Base-by-base conservation (phyloP, 2,113 vertebrate species). In the Balaenoptera acutorostrata region DNA sequence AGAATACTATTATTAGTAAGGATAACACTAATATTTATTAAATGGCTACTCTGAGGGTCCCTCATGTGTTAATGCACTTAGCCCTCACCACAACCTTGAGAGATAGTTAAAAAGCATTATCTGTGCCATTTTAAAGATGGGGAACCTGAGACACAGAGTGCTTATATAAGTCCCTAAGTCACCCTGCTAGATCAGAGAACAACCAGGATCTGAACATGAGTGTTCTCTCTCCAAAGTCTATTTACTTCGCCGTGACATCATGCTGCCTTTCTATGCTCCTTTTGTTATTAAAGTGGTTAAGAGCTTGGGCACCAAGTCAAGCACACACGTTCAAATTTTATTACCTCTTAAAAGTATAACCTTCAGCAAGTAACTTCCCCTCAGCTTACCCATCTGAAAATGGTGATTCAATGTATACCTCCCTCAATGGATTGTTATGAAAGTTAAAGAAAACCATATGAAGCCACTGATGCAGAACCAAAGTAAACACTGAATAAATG, bases 401-500 rank as follows among this genome's bases (percentile, higher is more conserved):
- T 11, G 31, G 18, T 5, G 46, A 44, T 15, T 39, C 69, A 46
- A 3, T 17, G 14, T 4, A 61, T 3, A 33, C 18, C 5, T 63
- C 15, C 20, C 25, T 31, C 13, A 61, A 4, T 23, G 3, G 18
- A 18, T 29, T 44, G 11, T 44, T 36, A 44, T 0, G n/a, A 75
- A 44, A 74, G 89, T 31, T 25, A 75, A 88, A 74, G 20, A 21
- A 59, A 74, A 77, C 25, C n/a, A 0, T 55, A 17, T 55, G 46
- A 88, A 80, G 49, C 29, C 13, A 46, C 18, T 81, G 57, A 68
- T 9, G 21, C 4, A 90, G 87, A 88, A 41, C 18, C 69, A 93
- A 27, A 80, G 39, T 77, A 44, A 88, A 92, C 83, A 33, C 10
- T 88, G 61, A 75, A 14, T 49, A 89, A 85, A 75, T 36, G 39